These are phyloP conservation scores for Chaetogeoica ovagalla DNA, from an alignment of 2,888 invertebrate genomes.

Conservation along the genomic window DNA sequence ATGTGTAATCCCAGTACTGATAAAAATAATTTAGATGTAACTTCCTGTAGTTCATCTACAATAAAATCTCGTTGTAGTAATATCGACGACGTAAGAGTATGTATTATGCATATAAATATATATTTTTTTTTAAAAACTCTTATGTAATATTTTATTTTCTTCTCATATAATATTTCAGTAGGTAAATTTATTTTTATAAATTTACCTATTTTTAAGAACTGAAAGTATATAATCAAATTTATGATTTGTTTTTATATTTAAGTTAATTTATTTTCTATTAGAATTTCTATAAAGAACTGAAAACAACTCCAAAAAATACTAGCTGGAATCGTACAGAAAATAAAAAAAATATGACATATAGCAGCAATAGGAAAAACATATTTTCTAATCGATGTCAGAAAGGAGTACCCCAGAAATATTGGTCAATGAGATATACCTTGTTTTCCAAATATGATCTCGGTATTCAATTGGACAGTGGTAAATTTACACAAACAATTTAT, in stretches of 20 bases:
- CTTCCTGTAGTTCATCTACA: background rate
- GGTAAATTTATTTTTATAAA: background rate
- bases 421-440: constrained; percentile 85
- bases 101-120: background rate
- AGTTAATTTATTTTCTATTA: background rate
- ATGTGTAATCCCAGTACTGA: background rate
- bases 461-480: constrained; percentile 81
- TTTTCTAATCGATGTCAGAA: background rate
- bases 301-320: background rate
- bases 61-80: background rate
- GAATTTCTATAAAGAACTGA: background rate
- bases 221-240: background rate
- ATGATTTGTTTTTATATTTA: background rate
- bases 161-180: background rate
- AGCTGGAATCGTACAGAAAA: background rate
- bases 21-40: background rate
- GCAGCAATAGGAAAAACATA: background rate
- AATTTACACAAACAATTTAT: constrained; percentile 52
- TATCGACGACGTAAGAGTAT: background rate
- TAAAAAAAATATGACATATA: too few species aligned
- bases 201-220: background rate
- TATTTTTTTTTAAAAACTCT: too few species aligned
- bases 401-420: constrained; percentile 69
- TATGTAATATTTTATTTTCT: too few species aligned
- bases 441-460: constrained; percentile 91